phyloP scores from a whole-genome alignment of 2,797 vertebrate genomes.

The Alfaro cultratus region DNA sequence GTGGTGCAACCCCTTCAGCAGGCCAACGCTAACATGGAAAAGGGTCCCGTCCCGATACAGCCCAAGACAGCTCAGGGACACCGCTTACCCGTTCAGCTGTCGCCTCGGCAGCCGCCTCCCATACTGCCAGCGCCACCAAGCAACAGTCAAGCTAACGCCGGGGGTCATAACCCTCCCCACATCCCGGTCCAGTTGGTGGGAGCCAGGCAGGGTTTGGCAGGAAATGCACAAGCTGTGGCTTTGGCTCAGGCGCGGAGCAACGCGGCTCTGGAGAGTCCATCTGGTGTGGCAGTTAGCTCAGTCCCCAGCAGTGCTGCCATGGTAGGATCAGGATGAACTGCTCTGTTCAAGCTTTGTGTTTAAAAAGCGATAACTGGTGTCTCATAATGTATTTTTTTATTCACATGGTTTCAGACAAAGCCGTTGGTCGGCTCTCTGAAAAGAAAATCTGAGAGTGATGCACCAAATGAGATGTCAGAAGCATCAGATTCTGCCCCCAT shows the following conservation, averaged over 20 bases:
- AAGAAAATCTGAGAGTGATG: slow-evolving; percentile 93
- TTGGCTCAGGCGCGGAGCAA: slow-evolving; percentile 81
- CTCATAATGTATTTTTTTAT: background rate
- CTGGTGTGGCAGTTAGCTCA: slow-evolving; percentile 50
- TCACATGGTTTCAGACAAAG: slow-evolving; percentile 81
- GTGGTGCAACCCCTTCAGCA: slow-evolving; percentile 96
- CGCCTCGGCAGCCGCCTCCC: slow-evolving; percentile 80
- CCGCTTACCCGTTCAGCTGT: slow-evolving; percentile 79
- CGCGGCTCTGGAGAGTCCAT: slow-evolving; percentile 63
- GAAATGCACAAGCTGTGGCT: slow-evolving; percentile 89
- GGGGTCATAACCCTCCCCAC: slow-evolving; percentile 86
- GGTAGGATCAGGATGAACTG: slow-evolving; percentile 57
- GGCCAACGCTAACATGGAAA: slow-evolving; percentile 73
- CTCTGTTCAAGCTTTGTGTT: background rate
- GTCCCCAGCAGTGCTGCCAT: slow-evolving; percentile 54
- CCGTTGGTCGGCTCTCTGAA: slow-evolving; percentile 85
- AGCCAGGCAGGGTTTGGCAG: slow-evolving; percentile 88
- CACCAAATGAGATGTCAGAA: slow-evolving; percentile 80
- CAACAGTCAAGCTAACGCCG: slow-evolving; percentile 69
- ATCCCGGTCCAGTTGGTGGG: slow-evolving; percentile 96
- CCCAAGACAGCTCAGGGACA: slow-evolving; percentile 86
- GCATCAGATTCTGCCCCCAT: slow-evolving; percentile 61
- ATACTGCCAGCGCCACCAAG: slow-evolving; percentile 85
- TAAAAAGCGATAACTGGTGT: background rate
- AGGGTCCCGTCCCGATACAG: slow-evolving; percentile 90